Percentiles rank a stretch among this genome's conserved stretches.
Evolutionary conservation across 1,140 invertebrate genomes (phyloP).

Genomic region (Formica selysi): DNA sequence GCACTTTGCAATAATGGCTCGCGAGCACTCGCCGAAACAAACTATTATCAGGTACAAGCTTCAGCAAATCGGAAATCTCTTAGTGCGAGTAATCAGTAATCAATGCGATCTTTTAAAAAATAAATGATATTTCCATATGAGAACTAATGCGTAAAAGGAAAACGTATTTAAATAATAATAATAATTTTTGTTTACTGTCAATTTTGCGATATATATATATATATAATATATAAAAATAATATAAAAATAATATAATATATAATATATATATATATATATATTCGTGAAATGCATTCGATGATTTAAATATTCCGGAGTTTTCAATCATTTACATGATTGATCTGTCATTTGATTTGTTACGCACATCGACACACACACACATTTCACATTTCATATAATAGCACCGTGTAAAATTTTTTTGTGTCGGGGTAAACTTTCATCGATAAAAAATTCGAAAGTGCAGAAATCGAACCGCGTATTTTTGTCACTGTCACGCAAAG

Average conservation of each 20-base stretch:
- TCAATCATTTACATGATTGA: not conserved
- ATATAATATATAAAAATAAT: no score
- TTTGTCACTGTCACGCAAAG: not conserved
- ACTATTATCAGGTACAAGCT: not conserved
- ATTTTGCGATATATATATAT: not conserved
- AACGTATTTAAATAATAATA: not conserved
- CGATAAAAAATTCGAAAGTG: not conserved
- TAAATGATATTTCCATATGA: not conserved
- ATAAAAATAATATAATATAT: no score
- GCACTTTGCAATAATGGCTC: constrained; percentile 36
- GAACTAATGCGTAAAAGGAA: not conserved
- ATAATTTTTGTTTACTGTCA: not conserved
- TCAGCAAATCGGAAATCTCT: constrained; percentile 21
- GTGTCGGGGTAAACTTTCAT: not conserved
- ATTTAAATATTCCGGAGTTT: not conserved
- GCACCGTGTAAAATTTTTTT: not conserved
- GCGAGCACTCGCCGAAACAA: constrained; percentile 1
- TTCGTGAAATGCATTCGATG: not conserved
- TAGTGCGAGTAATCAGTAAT: constrained; percentile 31
- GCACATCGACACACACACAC: not conserved
- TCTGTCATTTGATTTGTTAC: not conserved
- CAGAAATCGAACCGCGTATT: not conserved
- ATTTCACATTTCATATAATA: not conserved
- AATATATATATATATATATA: not conserved
- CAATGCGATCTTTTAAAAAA: not conserved